Percentiles rank a stretch among this genome's conserved stretches.
Conservation (phyloP, 2,888 invertebrate genomes). For the Sphaerophoria rueppellii region DNA sequence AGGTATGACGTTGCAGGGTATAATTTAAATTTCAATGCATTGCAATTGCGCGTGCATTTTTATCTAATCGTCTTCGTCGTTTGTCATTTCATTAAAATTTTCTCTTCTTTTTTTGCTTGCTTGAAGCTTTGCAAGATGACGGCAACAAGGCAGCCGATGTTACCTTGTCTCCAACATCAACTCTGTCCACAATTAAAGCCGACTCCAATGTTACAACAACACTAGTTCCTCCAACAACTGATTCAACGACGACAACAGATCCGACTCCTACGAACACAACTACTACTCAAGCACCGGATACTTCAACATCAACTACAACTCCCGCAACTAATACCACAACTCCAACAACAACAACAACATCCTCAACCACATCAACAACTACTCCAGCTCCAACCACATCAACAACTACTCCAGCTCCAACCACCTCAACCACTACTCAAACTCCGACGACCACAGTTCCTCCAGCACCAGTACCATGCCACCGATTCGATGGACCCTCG, state of each 20-base stretch:
- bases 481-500: conserved; percentile 89
- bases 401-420: conserved; percentile 64
- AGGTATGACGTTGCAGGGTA: conserved; percentile 73
- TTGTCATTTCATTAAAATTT: not conserved
- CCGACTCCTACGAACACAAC: conserved; percentile 29
- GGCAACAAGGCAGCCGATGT: not conserved
- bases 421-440: conserved; percentile 72
- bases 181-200: not conserved
- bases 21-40: conserved; percentile 39
- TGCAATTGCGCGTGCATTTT: conserved; percentile 53
- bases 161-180: not conserved
- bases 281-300: conserved; percentile 12
- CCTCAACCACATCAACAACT: conserved; percentile 56
- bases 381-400: conserved; percentile 64
- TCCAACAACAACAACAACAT: conserved; percentile 57
- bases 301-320: conserved; percentile 71
- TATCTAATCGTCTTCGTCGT: conserved; percentile 5
- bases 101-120: conserved; percentile 9
- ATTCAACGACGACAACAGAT: conserved; percentile 24
- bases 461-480: conserved; percentile 78
- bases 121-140: conserved; percentile 14
- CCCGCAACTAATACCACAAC: conserved; percentile 74
- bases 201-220: conserved; percentile 14
- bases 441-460: conserved; percentile 75
- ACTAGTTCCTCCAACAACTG: not conserved